A percentile compares a stretch with the other conserved stretches of the same genome.
Evolutionary conservation across 2,888 invertebrate genomes (phyloP).

Genomic region (Caradrina clavipalpis): DNA sequence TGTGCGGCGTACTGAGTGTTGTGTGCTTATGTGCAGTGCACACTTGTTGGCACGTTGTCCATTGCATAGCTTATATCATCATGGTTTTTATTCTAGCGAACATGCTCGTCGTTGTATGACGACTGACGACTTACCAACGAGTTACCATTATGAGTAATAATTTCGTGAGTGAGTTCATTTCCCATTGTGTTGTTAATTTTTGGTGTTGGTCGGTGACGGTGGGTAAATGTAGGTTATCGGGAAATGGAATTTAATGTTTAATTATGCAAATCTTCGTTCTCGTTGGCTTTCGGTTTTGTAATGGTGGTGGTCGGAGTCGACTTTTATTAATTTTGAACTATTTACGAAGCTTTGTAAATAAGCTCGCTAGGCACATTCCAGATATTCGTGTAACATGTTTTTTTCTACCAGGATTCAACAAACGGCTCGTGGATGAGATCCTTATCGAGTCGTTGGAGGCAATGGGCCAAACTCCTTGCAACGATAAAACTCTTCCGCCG

Average conservation of each 20-base stretch:
- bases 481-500: slow-evolving; percentile 89
- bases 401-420: slow-evolving; percentile 89
- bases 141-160: slow-evolving; percentile 75
- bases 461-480: slow-evolving; percentile 93
- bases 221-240: slow-evolving; percentile 60
- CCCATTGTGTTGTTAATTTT: slow-evolving; percentile 86
- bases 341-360: slow-evolving; percentile 66
- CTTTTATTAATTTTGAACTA: slow-evolving; percentile 34
- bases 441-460: slow-evolving; percentile 94
- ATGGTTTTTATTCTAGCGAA: slow-evolving; percentile 84
- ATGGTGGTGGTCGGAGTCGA: slow-evolving; percentile 66
- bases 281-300: slow-evolving; percentile 60
- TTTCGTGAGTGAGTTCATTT: slow-evolving; percentile 86
- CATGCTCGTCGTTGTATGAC: slow-evolving; percentile 78
- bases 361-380: slow-evolving; percentile 51
- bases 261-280: slow-evolving; percentile 57
- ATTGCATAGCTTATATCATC: slow-evolving; percentile 79
- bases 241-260: slow-evolving; percentile 62
- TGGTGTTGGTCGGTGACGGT: slow-evolving; percentile 83
- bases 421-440: slow-evolving; percentile 95
- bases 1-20: slow-evolving; percentile 66
- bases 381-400: slow-evolving; percentile 45
- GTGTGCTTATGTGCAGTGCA: slow-evolving; percentile 74
- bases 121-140: slow-evolving; percentile 71
- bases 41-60: slow-evolving; percentile 70